Percentiles rank a stretch among this genome's conserved stretches.
phyloP scores from a whole-genome alignment of 2,888 invertebrate genomes.

The Alcis repandata region DNA sequence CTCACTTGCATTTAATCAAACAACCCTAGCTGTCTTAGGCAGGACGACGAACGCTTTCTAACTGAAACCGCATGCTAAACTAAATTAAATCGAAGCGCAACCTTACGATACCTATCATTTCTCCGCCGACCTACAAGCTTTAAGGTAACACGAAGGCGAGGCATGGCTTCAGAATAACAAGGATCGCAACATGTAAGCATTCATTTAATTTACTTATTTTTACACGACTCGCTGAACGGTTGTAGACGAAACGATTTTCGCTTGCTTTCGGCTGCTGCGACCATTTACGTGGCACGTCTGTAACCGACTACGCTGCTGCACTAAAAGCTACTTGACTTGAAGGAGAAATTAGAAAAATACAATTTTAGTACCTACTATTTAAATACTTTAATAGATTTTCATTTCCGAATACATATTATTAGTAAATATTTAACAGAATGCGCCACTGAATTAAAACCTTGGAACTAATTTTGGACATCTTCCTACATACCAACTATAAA shows the following conservation, averaged over 20 bases:
- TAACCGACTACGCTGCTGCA: conserved; percentile 41
- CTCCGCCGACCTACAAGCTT: conserved; percentile 55
- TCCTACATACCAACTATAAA: not conserved
- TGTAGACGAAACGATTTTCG: conserved; percentile 49
- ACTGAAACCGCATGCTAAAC: conserved; percentile 63
- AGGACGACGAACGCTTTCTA: conserved; percentile 53
- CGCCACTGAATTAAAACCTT: not conserved
- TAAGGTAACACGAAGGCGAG: conserved; percentile 64
- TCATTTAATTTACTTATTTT: conserved; percentile 55
- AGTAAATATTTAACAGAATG: not conserved
- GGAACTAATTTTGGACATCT: no score
- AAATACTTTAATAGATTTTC: not conserved
- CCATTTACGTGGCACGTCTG: conserved; percentile 36
- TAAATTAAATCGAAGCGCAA: conserved; percentile 47
- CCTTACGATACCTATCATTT: conserved; percentile 44
- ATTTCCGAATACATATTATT: not conserved
- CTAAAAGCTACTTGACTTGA: conserved; percentile 48
- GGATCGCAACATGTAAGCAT: conserved; percentile 77
- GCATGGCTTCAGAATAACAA: conserved; percentile 85
- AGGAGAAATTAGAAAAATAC: conserved; percentile 26
- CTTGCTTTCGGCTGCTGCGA: conserved; percentile 19
- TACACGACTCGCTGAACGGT: conserved; percentile 49
- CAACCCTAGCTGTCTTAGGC: conserved; percentile 9
- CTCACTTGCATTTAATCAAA: conserved; percentile 70
- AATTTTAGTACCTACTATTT: not conserved